Conservation (phyloP, 2,113 vertebrate species). For the Clarias magur region DNA sequence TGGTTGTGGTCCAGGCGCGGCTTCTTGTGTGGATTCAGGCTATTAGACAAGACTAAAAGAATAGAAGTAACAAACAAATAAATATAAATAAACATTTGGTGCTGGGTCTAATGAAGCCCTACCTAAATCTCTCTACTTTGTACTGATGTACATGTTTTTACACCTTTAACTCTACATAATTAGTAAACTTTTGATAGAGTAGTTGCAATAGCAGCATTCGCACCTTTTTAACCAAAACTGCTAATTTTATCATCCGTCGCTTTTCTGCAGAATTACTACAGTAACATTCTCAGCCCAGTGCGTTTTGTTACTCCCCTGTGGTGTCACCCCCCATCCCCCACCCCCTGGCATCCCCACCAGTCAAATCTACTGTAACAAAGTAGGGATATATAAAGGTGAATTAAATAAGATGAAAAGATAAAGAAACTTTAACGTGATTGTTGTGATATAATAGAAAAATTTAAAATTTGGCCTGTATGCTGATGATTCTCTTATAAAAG, state of each 20-base stretch:
- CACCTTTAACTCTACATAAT: slow-evolving; percentile 1
- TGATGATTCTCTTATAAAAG: slow-evolving; percentile 28
- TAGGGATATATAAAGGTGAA: slow-evolving; percentile 9
- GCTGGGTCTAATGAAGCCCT: neutral
- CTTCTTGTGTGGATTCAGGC: neutral
- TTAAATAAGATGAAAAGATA: neutral
- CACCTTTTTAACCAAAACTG: neutral
- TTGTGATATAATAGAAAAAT: too few relatives aligned
- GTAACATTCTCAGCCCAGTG: neutral
- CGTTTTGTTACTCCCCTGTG: slow-evolving; percentile 20
- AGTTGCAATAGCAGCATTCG: neutral
- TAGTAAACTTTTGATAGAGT: neutral
- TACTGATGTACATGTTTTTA: neutral
- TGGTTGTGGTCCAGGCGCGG: neutral
- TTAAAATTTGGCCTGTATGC: slow-evolving; percentile 26
- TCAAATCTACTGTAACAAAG: slow-evolving; percentile 29
- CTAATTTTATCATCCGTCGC: neutral
- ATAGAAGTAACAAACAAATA: neutral
- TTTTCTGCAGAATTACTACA: slow-evolving; percentile 1
- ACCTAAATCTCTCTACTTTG: neutral
- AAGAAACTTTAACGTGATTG: too few relatives aligned
- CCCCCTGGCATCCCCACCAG: neutral
- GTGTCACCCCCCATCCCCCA: neutral
- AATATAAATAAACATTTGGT: neutral
- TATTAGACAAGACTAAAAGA: neutral